Conservation (phyloP, 2,113 vertebrate species). For the Hydrochoerus hydrochaeris region DNA sequence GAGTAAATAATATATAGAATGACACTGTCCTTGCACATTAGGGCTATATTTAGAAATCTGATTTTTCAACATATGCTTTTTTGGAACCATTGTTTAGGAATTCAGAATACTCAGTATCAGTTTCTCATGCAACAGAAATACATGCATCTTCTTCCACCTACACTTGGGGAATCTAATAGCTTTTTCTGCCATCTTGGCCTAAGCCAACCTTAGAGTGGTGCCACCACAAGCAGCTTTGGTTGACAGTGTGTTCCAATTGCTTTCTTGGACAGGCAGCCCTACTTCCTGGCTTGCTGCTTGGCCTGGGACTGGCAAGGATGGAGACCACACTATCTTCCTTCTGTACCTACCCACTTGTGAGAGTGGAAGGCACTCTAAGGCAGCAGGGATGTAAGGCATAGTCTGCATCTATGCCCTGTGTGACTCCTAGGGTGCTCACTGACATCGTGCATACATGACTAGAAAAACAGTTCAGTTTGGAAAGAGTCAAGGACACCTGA, state of each 20-base stretch:
- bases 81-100: slow-evolving; percentile 12
- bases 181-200: neutral
- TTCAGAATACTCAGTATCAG: neutral
- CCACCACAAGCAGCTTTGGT: neutral
- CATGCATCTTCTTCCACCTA: neutral
- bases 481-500: neutral
- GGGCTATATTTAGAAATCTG: neutral
- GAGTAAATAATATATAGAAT: neutral
- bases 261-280: neutral
- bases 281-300: neutral
- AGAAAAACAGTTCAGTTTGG: slow-evolving; percentile 1
- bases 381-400: neutral
- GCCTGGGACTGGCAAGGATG: neutral
- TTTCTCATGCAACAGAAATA: slow-evolving; percentile 53
- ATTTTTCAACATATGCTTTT: neutral
- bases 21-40: neutral
- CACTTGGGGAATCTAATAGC: neutral
- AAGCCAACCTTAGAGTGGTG: neutral
- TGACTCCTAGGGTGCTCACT: neutral
- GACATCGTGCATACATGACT: neutral
- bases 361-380: neutral
- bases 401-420: neutral
- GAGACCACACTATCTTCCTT: neutral
- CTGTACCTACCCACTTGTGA: neutral
- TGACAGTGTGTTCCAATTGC: neutral